These are phyloP conservation scores for Anser cygnoides DNA, from an alignment of 2,113 vertebrate species.

Conservation along the genomic window DNA sequence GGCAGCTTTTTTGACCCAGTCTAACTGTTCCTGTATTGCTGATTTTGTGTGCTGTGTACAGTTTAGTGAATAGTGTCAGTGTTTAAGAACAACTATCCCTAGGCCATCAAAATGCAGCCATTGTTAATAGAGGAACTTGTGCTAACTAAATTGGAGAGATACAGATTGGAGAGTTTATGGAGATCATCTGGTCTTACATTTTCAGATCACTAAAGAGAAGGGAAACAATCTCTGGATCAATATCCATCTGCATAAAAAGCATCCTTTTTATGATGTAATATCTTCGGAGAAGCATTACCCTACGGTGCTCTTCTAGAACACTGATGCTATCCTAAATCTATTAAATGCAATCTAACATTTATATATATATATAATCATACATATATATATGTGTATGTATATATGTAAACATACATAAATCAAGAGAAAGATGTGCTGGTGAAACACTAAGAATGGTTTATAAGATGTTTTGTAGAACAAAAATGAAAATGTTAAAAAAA, in stretches of 20 bases:
- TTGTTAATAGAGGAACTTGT: not conserved
- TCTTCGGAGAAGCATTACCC: conserved; percentile 52
- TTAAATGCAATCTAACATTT: not conserved
- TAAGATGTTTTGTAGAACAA: conserved; percentile 35
- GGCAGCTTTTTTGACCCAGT: not conserved
- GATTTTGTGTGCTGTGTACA: not conserved
- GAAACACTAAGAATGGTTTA: conserved; percentile 42
- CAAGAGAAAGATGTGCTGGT: conserved; percentile 36
- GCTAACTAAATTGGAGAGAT: conserved; percentile 48
- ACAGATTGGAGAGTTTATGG: conserved; percentile 32
- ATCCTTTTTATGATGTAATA: conserved; percentile 22
- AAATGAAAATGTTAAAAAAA: conserved; percentile 48
- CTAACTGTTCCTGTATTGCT: not conserved
- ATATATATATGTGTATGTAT: not conserved
- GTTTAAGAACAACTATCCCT: not conserved
- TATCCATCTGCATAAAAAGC: not conserved
- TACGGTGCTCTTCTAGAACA: conserved; percentile 50
- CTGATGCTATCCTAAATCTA: conserved; percentile 53
- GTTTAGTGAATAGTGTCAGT: not conserved
- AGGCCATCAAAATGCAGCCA: not conserved
- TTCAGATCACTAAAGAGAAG: conserved; percentile 15
- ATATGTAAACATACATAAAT: not conserved
- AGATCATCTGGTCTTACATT: conserved; percentile 29
- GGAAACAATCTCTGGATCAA: conserved; percentile 36
- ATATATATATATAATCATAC: too few relatives aligned